Base-by-base conservation (phyloP, 2,797 vertebrate genomes). In the Chaetophractus vellerosus region DNA sequence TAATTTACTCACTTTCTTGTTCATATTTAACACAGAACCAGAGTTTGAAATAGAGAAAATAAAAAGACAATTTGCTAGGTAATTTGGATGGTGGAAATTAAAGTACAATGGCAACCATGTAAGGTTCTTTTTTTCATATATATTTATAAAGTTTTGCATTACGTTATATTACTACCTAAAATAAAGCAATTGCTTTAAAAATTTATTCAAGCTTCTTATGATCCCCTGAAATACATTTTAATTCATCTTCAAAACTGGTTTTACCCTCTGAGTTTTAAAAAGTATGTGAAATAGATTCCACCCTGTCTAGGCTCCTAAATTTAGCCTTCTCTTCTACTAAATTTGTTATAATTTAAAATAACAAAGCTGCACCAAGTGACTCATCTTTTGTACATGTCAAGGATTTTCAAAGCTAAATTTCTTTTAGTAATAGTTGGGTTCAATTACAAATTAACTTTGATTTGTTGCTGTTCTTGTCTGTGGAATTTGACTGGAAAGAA, bases 281-380 rank as follows among this genome's bases (percentile, higher is more conserved):
- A n/a, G 19, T 93, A 89, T 93, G 68, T 64, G 91, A 88, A 96
- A 83, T 71, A 91, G 69, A 36, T 83, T 45, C 33, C 80, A 76
- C 80, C 1, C 28, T 96, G 68, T 93, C 64, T 78, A 92, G 36
- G 23, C 38, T 93, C 63, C 66, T 76, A 96, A 88, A 52, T 95
- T 91, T 84, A 97, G 79, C 0, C 18, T 14, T 90, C 33, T 63
- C 8, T 76, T 93, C 26, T 95, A 97, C 94, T 95, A 96, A 95
- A 80, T 96, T n/a, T n/a, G n/a, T n/a, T n/a, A n/a, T n/a, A n/a
- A 96, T 93, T 98, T 97, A 81, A 97, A 97, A 96, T 93, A 97
- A 94, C 83, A 97, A 97, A 97, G 94, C 57, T 91, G 0, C 16
- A 95, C 68, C 80, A 97, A 96, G 12, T 59, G 96, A 96, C 96